phyloP scores from a whole-genome alignment of 2,797 vertebrate species.

The Sparidentex hasta region DNA sequence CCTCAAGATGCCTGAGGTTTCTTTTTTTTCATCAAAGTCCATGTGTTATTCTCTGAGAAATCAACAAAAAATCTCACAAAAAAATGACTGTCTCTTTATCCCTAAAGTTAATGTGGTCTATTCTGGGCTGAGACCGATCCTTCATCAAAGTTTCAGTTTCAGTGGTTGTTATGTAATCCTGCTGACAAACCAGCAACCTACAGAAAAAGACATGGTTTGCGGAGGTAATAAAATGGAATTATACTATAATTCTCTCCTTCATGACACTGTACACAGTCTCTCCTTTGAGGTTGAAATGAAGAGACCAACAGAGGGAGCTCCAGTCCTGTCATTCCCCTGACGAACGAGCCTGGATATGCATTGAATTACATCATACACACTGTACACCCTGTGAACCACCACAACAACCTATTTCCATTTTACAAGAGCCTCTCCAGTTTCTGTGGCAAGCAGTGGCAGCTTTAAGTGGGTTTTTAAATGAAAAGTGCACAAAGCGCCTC shows the following conservation, averaged over 20 bases:
- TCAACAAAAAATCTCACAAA: too few species aligned
- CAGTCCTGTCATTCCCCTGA: conserved; percentile 30
- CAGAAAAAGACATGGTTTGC: not conserved
- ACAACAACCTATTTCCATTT: conserved; percentile 43
- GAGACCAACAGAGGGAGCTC: conserved; percentile 73
- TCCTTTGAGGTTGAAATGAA: not conserved
- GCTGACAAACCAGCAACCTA: too few species aligned
- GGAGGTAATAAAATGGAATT: conserved; percentile 1
- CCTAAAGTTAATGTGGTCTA: too few species aligned
- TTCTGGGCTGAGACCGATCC: too few species aligned
- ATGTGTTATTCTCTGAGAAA: too few species aligned
- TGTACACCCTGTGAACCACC: conserved; percentile 30
- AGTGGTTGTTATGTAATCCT: too few species aligned
- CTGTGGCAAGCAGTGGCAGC: conserved; percentile 12
- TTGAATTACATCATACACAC: conserved; percentile 54
- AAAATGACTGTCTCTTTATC: too few species aligned
- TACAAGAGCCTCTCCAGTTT: conserved; percentile 35
- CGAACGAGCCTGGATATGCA: conserved; percentile 48
- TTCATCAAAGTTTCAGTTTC: too few species aligned
- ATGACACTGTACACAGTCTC: not conserved
- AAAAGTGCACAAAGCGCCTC: conserved; percentile 25
- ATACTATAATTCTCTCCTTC: not conserved
- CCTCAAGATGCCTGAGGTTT: too few species aligned
- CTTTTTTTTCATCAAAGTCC: too few species aligned
- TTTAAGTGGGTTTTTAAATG: not conserved